Conservation (phyloP, 2,113 vertebrate genomes). For the Sylvia atricapilla region DNA sequence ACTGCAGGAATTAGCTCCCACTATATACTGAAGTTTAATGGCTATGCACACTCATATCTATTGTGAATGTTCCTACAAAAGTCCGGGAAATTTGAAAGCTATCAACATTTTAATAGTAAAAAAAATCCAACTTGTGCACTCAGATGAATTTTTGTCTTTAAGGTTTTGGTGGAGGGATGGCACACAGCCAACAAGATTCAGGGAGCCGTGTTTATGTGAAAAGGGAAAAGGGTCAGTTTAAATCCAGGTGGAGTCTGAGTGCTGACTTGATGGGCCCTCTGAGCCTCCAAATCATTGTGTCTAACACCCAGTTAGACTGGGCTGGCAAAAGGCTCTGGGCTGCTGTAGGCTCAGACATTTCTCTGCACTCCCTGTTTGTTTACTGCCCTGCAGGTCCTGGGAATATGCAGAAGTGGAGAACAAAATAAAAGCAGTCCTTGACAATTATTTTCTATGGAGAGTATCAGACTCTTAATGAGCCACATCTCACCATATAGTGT, state of each 20-base stretch:
- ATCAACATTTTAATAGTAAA: background rate
- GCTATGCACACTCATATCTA: background rate
- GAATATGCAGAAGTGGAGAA: accelerated
- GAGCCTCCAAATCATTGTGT: background rate
- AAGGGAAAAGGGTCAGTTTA: background rate
- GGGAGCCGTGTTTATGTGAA: background rate
- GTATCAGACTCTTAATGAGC: background rate
- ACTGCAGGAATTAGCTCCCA: background rate
- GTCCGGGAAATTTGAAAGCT: background rate
- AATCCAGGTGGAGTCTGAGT: background rate
- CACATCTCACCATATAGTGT: background rate
- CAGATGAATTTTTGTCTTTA: background rate
- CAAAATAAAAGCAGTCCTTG: background rate
- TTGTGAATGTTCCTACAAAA: background rate
- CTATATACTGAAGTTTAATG: background rate
- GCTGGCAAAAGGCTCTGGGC: background rate
- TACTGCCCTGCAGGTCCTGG: background rate
- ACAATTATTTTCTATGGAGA: background rate
- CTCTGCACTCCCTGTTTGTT: background rate
- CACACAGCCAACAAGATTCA: background rate
- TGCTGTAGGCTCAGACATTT: background rate
- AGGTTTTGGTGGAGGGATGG: background rate
- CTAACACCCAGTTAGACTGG: background rate
- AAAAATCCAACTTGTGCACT: background rate
- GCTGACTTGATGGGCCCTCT: background rate